Conservation (phyloP, 2,888 invertebrate species). For the Scaptomyza flava region DNA sequence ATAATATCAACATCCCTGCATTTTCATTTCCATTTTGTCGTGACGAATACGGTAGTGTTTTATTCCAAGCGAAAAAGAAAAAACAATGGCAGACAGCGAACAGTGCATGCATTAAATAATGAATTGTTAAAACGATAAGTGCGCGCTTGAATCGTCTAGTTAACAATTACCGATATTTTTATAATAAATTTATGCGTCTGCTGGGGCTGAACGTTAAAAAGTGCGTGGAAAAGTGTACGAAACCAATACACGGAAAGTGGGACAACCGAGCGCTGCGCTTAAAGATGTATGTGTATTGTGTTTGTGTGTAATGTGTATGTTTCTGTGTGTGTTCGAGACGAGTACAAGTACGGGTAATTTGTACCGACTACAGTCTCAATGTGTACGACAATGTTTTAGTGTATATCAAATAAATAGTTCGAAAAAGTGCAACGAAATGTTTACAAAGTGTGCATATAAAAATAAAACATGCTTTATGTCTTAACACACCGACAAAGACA, state of each 20-base stretch:
- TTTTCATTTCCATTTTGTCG: conserved; percentile 64
- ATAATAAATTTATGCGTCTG: conserved; percentile 60
- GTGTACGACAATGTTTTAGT: conserved; percentile 49
- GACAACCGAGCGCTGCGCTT: conserved; percentile 73
- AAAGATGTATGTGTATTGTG: conserved; percentile 46
- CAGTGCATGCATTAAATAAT: conserved; percentile 69
- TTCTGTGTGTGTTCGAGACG: conserved; percentile 51
- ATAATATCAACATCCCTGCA: conserved; percentile 32
- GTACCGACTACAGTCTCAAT: conserved; percentile 59
- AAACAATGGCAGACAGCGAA: conserved; percentile 72
- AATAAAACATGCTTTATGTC: conserved; percentile 68
- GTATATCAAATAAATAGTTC: conserved; percentile 46
- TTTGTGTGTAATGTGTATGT: conserved; percentile 42
- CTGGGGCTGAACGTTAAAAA: conserved; percentile 67
- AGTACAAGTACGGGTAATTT: conserved; percentile 60
- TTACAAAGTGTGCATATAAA: conserved; percentile 59
- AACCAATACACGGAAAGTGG: conserved; percentile 79
- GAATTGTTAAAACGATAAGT: conserved; percentile 72
- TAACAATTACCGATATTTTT: conserved; percentile 47
- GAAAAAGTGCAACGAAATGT: conserved; percentile 63
- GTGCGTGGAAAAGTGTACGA: conserved; percentile 79
- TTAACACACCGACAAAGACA: conserved; percentile 63
- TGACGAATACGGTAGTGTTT: conserved; percentile 67
- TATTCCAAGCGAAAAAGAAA: conserved; percentile 75
- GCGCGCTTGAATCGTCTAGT: conserved; percentile 61